These are phyloP conservation scores for Puma concolor DNA, from an alignment of 2,113 vertebrate genomes.

Conservation along the genomic window DNA sequence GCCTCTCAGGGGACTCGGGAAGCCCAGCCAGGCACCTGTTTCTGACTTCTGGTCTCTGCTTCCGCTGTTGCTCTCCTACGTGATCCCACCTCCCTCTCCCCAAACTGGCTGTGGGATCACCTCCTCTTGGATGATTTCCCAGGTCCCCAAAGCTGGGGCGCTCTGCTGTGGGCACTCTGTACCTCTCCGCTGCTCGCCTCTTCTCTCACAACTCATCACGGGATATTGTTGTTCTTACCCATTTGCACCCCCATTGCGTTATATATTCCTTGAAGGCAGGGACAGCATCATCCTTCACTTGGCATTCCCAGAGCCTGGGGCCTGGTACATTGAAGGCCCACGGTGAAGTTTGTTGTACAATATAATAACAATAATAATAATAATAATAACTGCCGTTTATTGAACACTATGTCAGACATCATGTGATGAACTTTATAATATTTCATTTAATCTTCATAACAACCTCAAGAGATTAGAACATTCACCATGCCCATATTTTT, in stretches of 20 bases:
- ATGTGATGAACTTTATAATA: background rate
- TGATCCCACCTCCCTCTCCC: too few species aligned
- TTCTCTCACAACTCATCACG: accelerated
- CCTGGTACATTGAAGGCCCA: background rate
- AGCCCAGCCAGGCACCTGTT: accelerated
- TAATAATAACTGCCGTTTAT: background rate
- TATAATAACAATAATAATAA: background rate
- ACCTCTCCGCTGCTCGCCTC: background rate
- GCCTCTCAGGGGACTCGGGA: background rate
- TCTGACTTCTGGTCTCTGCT: background rate
- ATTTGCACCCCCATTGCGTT: too few species aligned
- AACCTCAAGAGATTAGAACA: background rate
- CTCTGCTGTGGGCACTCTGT: background rate
- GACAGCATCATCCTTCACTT: background rate
- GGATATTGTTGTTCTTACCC: background rate
- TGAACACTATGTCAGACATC: background rate
- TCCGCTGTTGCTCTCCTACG: accelerated
- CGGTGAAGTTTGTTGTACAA: background rate
- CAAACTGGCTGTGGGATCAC: accelerated
- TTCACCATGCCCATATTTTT: background rate
- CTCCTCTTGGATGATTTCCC: background rate
- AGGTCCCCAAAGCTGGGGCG: background rate
- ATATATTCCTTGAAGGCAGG: background rate
- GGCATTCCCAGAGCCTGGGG: background rate
- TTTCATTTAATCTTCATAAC: background rate